Conservation (phyloP, 2,888 invertebrate genomes). For the Eristalinus sepulchralis region DNA sequence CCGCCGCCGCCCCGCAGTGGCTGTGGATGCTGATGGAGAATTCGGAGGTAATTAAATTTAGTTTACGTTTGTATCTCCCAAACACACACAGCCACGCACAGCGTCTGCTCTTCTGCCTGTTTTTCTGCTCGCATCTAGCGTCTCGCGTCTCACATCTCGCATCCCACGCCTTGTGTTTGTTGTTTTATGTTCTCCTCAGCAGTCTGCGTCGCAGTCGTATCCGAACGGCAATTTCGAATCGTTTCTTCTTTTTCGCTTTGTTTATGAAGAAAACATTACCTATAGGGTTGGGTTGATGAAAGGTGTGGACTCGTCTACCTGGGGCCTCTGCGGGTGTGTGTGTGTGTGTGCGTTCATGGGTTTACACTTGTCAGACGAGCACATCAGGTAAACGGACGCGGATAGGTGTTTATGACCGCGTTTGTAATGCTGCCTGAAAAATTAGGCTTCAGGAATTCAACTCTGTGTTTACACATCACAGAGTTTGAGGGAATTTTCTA, state of each 20-base stretch:
- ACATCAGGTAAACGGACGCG: background rate
- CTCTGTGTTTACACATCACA: slow-evolving; percentile 19
- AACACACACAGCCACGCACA: background rate
- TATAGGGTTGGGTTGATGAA: slow-evolving; percentile 32
- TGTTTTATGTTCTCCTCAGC: background rate
- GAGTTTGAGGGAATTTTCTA: background rate
- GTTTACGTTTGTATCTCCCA: slow-evolving; percentile 47
- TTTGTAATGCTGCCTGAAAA: background rate
- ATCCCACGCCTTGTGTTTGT: background rate
- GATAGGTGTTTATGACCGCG: background rate
- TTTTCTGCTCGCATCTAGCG: no score
- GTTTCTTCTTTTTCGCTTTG: slow-evolving; percentile 18
- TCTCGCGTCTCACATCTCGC: background rate
- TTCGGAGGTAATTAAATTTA: slow-evolving; percentile 51
- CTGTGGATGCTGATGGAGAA: background rate
- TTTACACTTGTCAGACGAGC: slow-evolving; percentile 24
- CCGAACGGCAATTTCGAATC: slow-evolving; percentile 47
- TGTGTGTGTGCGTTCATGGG: background rate
- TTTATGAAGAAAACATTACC: slow-evolving; percentile 52
- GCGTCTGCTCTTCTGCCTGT: background rate
- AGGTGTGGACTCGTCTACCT: slow-evolving; percentile 35
- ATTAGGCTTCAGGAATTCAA: background rate
- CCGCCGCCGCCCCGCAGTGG: background rate
- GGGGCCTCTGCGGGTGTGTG: background rate
- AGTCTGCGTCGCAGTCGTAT: background rate